Evolutionary conservation across 2,888 invertebrate species (phyloP), one percentile per base, ranked within the genome.

Genomic region (Drosophila emarginata): DNA sequence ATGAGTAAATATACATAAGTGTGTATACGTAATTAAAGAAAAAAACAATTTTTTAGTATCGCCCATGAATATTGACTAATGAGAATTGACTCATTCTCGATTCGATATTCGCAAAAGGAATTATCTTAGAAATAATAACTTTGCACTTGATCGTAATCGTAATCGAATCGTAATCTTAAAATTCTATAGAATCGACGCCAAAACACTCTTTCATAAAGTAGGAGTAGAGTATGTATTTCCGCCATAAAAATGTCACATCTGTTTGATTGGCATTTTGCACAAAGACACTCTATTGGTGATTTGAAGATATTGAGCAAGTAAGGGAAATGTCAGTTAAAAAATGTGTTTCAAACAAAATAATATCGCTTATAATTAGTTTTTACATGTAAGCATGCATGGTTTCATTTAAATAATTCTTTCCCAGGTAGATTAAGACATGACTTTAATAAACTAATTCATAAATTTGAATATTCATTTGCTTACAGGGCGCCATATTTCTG

Each of bases 401-500:
- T n/a, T n/a, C 4, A 12, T n/a, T 39, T 39, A 5, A 39, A 39
- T 39, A 2, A 2, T 18, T n/a, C n/a, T n/a, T n/a, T n/a, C n/a
- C n/a, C n/a, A n/a, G n/a, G n/a, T n/a, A n/a, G n/a, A n/a, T n/a
- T n/a, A n/a, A n/a, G n/a, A n/a, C n/a, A n/a, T n/a, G n/a, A n/a
- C n/a, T n/a, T n/a, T n/a, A n/a, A n/a, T 50, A 14, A 18, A 50
- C 9, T 36, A 58, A 61, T 9, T 12, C 40, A 39, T 14, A 21
- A 21, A 36, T 21, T 51, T 61, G 28, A 21, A 53, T 37, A 58
- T 21, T 57, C n/a, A 15, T 57, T 64, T 39, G 36, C 62, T 87
- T 78, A 6, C 76, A 89, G 89, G 89, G 89, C 88, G 86, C 59
- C 89, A 88, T 67, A 89, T 89, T 64, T 87, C 89, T 23, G 74